Evolutionary conservation across 2,888 invertebrate genomes (phyloP).

Genomic region (Heliconius erato): DNA sequence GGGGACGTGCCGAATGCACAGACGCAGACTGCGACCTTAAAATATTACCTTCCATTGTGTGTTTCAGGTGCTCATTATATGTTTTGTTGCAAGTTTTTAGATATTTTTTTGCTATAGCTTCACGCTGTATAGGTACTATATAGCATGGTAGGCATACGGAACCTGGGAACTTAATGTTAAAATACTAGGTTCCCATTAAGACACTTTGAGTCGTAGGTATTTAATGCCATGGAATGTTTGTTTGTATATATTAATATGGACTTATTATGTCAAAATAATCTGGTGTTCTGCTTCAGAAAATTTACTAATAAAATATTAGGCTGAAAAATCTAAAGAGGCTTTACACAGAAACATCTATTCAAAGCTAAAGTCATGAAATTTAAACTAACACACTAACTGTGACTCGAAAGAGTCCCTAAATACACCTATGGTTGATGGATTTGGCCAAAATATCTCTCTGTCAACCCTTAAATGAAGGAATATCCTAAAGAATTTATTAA

Average conservation of each 20-base stretch:
- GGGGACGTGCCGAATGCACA: conserved; percentile 61
- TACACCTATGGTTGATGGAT: neutral
- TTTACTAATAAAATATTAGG: neutral
- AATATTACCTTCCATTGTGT: conserved; percentile 56
- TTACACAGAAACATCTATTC: too few species aligned
- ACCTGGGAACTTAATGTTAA: neutral
- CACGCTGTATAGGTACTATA: neutral
- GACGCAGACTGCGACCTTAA: conserved; percentile 59
- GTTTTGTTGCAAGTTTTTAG: conserved; percentile 17
- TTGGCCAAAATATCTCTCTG: neutral
- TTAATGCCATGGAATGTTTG: too few species aligned
- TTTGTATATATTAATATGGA: too few species aligned
- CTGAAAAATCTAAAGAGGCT: neutral
- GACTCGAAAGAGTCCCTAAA: neutral
- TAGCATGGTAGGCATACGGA: neutral
- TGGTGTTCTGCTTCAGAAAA: neutral
- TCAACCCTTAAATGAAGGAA: neutral
- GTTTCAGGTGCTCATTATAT: conserved; percentile 42
- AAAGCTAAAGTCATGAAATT: too few species aligned
- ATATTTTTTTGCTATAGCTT: neutral
- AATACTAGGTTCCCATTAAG: neutral
- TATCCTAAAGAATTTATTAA: neutral
- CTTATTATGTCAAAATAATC: neutral
- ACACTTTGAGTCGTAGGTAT: neutral
- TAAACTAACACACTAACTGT: neutral